phyloP scores from a whole-genome alignment of 1,140 invertebrate genomes.

The Nilaparvata lugens region DNA sequence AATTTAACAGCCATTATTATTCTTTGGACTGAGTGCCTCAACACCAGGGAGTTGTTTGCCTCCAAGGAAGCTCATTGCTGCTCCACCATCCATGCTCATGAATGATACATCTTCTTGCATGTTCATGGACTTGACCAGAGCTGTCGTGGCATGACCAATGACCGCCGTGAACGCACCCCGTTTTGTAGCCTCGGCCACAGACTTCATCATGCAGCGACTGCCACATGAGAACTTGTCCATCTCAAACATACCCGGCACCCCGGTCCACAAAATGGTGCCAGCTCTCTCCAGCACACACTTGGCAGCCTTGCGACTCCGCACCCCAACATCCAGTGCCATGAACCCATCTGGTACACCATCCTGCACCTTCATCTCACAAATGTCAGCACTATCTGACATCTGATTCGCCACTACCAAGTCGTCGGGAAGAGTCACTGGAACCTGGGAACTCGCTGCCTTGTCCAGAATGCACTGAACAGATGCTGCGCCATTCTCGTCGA shows the following conservation, averaged over 20 bases:
- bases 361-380: not conserved
- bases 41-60: not conserved
- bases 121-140: not conserved
- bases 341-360: not conserved
- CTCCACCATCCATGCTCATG: not conserved
- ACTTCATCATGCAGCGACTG: not conserved
- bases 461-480: not conserved
- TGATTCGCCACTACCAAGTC: not conserved
- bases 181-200: not conserved
- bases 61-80: not conserved
- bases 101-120: not conserved
- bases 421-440: not conserved
- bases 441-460: not conserved
- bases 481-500: not conserved
- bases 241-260: not conserved
- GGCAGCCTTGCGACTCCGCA: too few species aligned
- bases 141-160: not conserved
- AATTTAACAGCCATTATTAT: too few species aligned
- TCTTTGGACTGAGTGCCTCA: not conserved
- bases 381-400: not conserved
- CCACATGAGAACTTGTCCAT: not conserved
- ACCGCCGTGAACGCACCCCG: not conserved
- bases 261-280: not conserved
- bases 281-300: not conserved
- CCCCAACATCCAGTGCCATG: not conserved